Base-by-base conservation (phyloP, 2,888 invertebrate genomes). In the Rhamnusium bicolor region DNA sequence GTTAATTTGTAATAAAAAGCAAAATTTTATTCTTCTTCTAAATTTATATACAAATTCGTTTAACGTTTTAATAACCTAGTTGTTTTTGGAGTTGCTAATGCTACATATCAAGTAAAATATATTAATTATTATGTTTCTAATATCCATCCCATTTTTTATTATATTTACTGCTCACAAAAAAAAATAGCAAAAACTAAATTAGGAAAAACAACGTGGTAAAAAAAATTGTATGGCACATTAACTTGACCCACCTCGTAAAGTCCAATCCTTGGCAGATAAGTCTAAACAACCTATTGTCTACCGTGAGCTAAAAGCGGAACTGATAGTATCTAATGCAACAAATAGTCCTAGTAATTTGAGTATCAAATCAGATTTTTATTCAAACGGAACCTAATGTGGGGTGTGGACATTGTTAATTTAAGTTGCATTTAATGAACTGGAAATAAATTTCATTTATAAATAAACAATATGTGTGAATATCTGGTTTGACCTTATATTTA, bases 391-490 rank as follows among this genome's bases (percentile, higher is more conserved):
- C 58, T 60, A 60, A 60, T 60, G 40, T 18, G 19, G 58, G 58
- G 58, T 60, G 58, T 19, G 58, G 58, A 60, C 58, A 32, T 24
- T 53, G 32, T 29, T 60, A 60, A 60, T 60, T 32, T 32, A 32
- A 32, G 58, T 60, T 60, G 58, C 19, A 60, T 4, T 32, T 40
- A 60, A 40, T 60, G 18, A 60, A 18, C 58, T 40, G 58, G 58
- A 60, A 60, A 60, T 29, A 16, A 12, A 29, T 51, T 7, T 19
- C 51, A 51, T 60, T 60, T 60, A 32, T 40, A 32, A 60, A 60
- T 60, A 60, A 60, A 60, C 19, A 60, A 40, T 60, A 60, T 60
- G 58, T 60, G 58, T 60, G 58, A 60, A 60, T 60, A 60, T 60
- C 58, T 60, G n/a, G 58, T 18, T 60, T 18, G 58, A 10, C 32